Percentiles rank a stretch among this genome's conserved stretches.
Conservation (phyloP, 2,797 vertebrate species). For the Crocodylus rhombifer region DNA sequence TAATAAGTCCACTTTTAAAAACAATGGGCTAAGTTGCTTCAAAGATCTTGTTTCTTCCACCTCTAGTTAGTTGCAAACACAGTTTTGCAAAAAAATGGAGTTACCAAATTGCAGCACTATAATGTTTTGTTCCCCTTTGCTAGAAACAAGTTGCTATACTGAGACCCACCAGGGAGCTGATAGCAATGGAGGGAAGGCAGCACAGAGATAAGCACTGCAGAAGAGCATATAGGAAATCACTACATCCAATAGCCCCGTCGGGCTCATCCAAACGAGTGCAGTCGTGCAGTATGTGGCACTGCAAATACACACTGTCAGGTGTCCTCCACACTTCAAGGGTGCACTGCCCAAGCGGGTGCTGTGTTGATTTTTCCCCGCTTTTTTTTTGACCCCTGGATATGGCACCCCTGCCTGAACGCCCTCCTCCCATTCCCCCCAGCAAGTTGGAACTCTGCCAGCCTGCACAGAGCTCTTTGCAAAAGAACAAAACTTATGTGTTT, state of each 20-base stretch:
- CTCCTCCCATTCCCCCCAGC: no score
- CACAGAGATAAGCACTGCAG: background rate
- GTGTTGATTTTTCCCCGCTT: no score
- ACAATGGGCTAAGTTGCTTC: background rate
- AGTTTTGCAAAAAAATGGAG: background rate
- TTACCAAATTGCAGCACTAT: background rate
- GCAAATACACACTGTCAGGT: no score
- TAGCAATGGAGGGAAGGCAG: rapidly evolving
- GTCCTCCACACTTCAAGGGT: no score
- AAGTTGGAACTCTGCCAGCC: no score
- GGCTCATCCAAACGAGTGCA: background rate
- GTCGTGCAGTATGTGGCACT: no score
- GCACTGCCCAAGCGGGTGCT: no score
- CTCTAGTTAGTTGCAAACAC: background rate
- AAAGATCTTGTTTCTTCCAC: background rate
- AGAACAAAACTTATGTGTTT: no score
- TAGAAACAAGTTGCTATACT: background rate
- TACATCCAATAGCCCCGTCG: background rate
- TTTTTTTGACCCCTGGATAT: no score
- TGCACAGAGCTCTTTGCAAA: no score
- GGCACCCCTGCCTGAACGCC: no score
- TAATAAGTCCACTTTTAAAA: background rate
- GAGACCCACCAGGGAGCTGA: background rate
- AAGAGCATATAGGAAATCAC: background rate
- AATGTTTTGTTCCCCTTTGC: background rate